Evolutionary conservation across 2,113 vertebrate species (phyloP), one percentile per base, ranked within the genome.

Genomic region (Sprattus sprattus): DNA sequence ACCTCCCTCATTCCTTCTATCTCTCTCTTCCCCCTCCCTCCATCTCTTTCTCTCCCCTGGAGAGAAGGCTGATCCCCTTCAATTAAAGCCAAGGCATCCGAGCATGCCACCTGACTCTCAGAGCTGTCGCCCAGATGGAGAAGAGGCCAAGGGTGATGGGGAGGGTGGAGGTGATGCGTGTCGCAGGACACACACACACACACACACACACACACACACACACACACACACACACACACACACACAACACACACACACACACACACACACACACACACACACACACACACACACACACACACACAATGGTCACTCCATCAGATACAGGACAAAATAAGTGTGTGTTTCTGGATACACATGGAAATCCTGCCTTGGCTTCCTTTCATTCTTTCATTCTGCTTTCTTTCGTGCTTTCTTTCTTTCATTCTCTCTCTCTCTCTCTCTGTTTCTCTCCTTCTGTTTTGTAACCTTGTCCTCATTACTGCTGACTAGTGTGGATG

Each of bases 221-320:
- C 85, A 18, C 50, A 52, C 50, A 52, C 50, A 52, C 50, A 52
- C 87, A 7, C 85, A 16, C 52, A 6, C 71, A 8, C 81, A 11
- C 84, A 81, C 20, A 28, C 85, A 87, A 54, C 15, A 54, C 87
- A 8, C 85, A 18, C 52, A 7, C 57, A 8, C 81, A 54, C 87
- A 8, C 85, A 18, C 52, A 7, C 75, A 8, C 71, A 9, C 84
- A 45, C 32, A n/a, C 47, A 54, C 50, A 57, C 16, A 57, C 16
- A 57, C 52, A 57, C 52, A 86, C 78, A 52, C 50, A 52, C 50
- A 52, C 50, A 52, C 50, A 52, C 87, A 7, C 85, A 16, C 52
- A 6, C 71, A 8, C 81, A 11, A 92, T 87, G 90, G 50, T 86
- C 78, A 39, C 10, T 32, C 2, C 28, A 2, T 52, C 18, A 18